Evolutionary conservation across 2,797 vertebrate species (phyloP).

Genomic region (Semotilus atromaculatus): DNA sequence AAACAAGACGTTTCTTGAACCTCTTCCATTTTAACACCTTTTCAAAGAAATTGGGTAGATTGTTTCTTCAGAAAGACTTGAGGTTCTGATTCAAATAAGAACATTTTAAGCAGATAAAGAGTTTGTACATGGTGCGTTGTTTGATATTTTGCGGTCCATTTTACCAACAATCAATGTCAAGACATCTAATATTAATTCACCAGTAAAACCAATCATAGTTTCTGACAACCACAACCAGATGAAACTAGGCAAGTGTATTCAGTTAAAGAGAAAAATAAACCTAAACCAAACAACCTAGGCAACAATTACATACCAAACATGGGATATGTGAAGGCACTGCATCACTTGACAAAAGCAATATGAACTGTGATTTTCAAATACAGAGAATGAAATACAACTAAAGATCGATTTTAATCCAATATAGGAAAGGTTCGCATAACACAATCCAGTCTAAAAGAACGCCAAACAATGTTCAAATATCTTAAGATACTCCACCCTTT

Average conservation of each 20-base stretch:
- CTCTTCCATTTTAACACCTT: neutral
- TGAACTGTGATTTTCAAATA: neutral
- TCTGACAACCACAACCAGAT: constrained; percentile 4
- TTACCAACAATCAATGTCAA: neutral
- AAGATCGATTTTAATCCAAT: neutral
- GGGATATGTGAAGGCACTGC: neutral
- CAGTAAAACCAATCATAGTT: neutral
- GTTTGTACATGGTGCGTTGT: neutral
- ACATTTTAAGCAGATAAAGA: neutral
- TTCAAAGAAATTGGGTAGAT: neutral
- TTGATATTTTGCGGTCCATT: neutral
- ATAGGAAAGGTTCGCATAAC: neutral
- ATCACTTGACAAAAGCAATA: neutral
- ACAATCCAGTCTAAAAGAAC: neutral
- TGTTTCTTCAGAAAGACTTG: neutral
- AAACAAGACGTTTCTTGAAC: neutral
- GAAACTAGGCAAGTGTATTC: neutral
- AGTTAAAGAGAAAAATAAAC: neutral
- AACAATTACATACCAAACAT: constrained; percentile 2
- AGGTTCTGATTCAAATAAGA: constrained; percentile 5
- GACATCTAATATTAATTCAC: neutral
- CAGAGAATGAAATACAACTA: neutral
- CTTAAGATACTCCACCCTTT: neutral
- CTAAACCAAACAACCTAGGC: neutral
- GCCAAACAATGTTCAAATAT: neutral